Base-by-base conservation (phyloP, 2,888 invertebrate genomes). In the Eurytoma adleriae region DNA sequence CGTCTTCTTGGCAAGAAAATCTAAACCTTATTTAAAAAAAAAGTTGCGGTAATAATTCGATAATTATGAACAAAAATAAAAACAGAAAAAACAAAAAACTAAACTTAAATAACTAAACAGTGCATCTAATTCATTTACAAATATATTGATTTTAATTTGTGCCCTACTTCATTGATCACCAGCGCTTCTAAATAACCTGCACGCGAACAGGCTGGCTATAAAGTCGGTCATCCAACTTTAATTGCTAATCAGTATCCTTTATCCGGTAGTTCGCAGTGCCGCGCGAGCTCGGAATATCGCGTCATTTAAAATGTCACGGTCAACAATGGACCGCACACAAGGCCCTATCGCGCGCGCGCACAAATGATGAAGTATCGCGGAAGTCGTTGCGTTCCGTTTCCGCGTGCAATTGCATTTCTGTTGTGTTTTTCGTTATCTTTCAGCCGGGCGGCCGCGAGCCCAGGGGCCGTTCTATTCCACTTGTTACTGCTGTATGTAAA, bases 321-420 rank as follows among this genome's bases (percentile, higher is more conserved):
- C 70, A 16, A 71, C 69, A 69, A 71, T 84, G 24, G 20, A 52
- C 10, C 56, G 73, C 72, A 18, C 3, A 40, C 40, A 40, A 40
- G 40, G 40, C 40, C 40, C 40, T 40, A 40, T 40, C 40, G 40
- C 20, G 20, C 48, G 13, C 64, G 40, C 13, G 20, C 48, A 4
- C 64, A 64, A 30, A 64, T 18, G 56, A 67, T 67, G 54, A 67
- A 76, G 76, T 75, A 64, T 73, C 66, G 64, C 67, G 74, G 70
- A 81, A 81, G 71, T 71, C 74, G 67, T 70, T 56, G 61, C 62
- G 57, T 40, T 10, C 30, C 59, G 59, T 59, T 70, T 70, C 70
- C 70, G 59, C 20, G 13, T 57, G 24, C 40, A 18, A 64, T 64
- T 18, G 64, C 40, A 40, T 64, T 64, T 64, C 64, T 30, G 12